Evolutionary conservation across 2,113 vertebrate genomes (phyloP), one percentile per base, ranked within the genome.

Genomic region (Holacanthus passer): DNA sequence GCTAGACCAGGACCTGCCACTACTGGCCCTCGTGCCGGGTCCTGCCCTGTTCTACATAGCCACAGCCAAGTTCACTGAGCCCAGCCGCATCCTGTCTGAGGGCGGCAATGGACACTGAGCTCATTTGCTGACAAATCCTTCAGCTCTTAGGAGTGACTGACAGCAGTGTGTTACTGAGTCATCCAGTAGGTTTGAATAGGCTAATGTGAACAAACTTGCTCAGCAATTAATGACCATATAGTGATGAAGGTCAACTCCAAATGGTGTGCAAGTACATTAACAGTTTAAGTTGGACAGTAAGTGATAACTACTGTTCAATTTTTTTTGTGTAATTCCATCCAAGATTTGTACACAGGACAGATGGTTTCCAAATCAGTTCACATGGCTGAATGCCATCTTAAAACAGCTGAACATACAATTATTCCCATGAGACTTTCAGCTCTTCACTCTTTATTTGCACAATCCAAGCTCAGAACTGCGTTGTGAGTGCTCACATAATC

Each of bases 21-120:
- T 99, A 56, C 71, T 99, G 84, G 97, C 97, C 31, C 84, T 99
- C 20, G 98, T 99, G 0, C 98, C 98, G 0, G 96, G 97, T 1
- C 98, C 98, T 14, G 96, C 98, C 24, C 95, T 99, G 9, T 99
- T 99, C 84, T 99, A 99, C 93, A 82, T 99, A 12, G 91, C 97
- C 76, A 99, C 98, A 1, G 97, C 97, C 1, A 97, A 96, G 90
- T 99, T 97, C 92, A 99, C 98, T 0, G 97, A 99, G 82, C 98
- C 98, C 0, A 98, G 97, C 0, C 94, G 97, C 70, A 98, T 99
- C 87, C 95, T 98, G 77, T 96, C 97, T 0, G 98, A 99, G 86
- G 96, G 97, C 7, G 97, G 97, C 50, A 99, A 96, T 13, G 98
- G 98, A 81, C 98, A 98, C 80, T 99, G 74, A 91, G 58, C 22